These are phyloP conservation scores for Leucophenga maculata DNA, from an alignment of 2,888 invertebrate species.

Conservation along the genomic window DNA sequence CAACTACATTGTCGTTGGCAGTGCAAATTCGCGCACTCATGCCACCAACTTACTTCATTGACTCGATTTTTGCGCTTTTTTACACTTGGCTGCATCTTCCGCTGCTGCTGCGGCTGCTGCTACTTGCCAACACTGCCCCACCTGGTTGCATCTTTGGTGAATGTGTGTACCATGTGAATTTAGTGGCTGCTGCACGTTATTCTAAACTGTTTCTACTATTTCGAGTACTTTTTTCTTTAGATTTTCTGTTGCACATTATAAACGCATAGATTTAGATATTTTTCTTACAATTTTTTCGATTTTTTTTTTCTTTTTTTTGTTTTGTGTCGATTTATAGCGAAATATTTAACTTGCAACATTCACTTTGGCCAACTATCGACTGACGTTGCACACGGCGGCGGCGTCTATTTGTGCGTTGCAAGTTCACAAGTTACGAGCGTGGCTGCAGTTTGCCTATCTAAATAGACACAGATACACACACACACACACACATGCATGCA, in stretches of 20 bases:
- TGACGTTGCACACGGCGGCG: not conserved
- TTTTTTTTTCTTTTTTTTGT: conserved; percentile 1
- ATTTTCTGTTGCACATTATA: conserved; percentile 15
- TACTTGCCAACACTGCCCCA: not conserved
- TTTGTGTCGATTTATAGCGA: conserved; percentile 23
- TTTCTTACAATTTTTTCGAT: not conserved
- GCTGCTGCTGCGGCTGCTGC: conserved; percentile 16
- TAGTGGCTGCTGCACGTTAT: conserved; percentile 18
- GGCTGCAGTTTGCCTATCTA: conserved; percentile 2
- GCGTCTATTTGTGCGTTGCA: conserved; percentile 18
- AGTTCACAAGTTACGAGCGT: conserved; percentile 20
- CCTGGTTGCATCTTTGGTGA: conserved; percentile 5
- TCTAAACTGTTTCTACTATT: conserved; percentile 20
- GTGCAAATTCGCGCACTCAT: conserved; percentile 2
- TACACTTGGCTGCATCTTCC: conserved; percentile 19
- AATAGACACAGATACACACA: not conserved
- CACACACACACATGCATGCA: not conserved
- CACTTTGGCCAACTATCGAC: not conserved
- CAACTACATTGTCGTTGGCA: not conserved
- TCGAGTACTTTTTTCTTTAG: not conserved
- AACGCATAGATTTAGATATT: conserved; percentile 24
- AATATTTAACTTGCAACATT: conserved; percentile 23
- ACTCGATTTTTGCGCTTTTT: conserved; percentile 26
- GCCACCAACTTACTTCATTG: conserved; percentile 22
- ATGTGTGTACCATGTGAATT: conserved; percentile 20